Evolutionary conservation across 2,888 invertebrate species (phyloP), one percentile per base, ranked within the genome.

Genomic region (Drosophila crucigera): DNA sequence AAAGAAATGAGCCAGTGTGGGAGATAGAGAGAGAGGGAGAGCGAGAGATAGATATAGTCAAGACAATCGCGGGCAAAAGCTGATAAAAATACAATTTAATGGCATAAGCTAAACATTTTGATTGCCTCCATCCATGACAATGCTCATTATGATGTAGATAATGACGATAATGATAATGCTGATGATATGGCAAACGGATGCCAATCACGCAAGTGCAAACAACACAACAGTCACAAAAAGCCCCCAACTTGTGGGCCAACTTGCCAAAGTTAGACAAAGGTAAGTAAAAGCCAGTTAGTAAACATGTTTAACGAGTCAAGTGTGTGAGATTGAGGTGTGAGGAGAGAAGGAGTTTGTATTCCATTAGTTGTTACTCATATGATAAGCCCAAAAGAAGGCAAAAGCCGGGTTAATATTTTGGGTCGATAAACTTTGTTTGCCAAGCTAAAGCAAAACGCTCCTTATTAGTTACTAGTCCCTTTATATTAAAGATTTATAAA

Each of bases 61-160:
- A 67, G 33, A 63, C 68, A 63, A 70, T 52, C 54, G 49, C 41
- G 39, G 59, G 53, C 43, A 54, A 35, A 58, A 64, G 16, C 22
- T 73, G 63, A 72, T 78, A 82, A 84, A 80, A 84, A 82, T 84
- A 80, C 82, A 78, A 80, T 80, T 82, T 84, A 68, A 80, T 80
- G 85, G 65, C 66, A 78, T 73, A 82, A 84, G 80, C 82, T 63
- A 65, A 84, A 78, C 79, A 82, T 82, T 80, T 80, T 82, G 85
- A 80, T 84, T 84, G 80, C 84, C 68, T 56, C 54, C 61, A 43
- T 22, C 37, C 63, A 71, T 72, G 39, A 73, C 55, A 58, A 64
- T 58, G 66, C 25, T 72, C 31, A 60, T 69, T 62, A 77, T 62
- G 39, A 60, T 39, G 54, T 50, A 55, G 47, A 47, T 55, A 58